Evolutionary conservation across 2,797 vertebrate genomes (phyloP).

Genomic region (Lates japonicus): DNA sequence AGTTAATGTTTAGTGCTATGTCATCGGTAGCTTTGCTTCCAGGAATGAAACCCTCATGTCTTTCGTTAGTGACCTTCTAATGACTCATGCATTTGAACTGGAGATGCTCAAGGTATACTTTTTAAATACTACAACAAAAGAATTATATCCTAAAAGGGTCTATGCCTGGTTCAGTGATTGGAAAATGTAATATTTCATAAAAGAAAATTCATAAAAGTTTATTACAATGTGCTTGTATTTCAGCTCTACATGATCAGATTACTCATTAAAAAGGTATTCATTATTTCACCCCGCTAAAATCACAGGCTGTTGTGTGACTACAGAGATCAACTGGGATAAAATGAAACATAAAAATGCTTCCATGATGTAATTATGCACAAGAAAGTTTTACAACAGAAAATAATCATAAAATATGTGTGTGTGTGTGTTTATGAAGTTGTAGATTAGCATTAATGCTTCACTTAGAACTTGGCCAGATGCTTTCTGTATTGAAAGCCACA

Average conservation of each 20-base stretch:
- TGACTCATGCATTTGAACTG: constrained; percentile 23
- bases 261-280: too few relatives aligned
- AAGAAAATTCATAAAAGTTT: too few relatives aligned
- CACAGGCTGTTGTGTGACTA: too few relatives aligned
- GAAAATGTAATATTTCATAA: not conserved
- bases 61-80: constrained; percentile 36
- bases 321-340: not conserved
- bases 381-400: not conserved
- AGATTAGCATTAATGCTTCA: too few relatives aligned
- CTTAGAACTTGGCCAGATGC: not conserved
- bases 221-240: too few relatives aligned
- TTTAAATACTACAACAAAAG: not conserved
- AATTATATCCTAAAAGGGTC: too few relatives aligned
- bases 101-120: not conserved
- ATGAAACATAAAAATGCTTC: not conserved
- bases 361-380: not conserved
- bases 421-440: not conserved
- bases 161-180: not conserved
- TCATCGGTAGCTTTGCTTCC: constrained; percentile 57
- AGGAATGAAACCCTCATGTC: constrained; percentile 38
- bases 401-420: not conserved
- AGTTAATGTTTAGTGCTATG: constrained; percentile 65
- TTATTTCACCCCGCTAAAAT: not conserved
- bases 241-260: too few relatives aligned
- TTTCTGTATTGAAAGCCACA: not conserved